Conservation (phyloP, 2,888 invertebrate genomes). For the Parnassius glacialis region DNA sequence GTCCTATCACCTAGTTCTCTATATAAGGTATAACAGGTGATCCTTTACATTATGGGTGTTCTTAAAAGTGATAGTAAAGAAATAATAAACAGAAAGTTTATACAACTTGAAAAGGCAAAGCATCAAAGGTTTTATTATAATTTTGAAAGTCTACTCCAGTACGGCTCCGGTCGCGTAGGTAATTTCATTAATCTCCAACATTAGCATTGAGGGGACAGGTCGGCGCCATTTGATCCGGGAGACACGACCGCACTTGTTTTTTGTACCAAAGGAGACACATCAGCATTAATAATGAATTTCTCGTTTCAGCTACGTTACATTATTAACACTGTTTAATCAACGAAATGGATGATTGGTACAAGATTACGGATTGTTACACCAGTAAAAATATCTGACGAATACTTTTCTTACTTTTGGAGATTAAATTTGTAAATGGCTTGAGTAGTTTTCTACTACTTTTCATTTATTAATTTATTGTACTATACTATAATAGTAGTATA, state of each 20-base stretch:
- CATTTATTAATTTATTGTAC: too few relatives aligned
- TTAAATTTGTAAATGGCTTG: too few relatives aligned
- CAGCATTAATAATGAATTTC: conserved; percentile 56
- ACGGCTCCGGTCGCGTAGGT: conserved; percentile 44
- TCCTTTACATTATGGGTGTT: too few relatives aligned
- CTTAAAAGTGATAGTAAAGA: conserved; percentile 19
- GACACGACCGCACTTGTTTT: conserved; percentile 45
- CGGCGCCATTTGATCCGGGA: conserved; percentile 59
- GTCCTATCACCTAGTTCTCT: too few relatives aligned
- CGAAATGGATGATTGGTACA: conserved; percentile 7
- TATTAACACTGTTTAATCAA: conserved; percentile 28
- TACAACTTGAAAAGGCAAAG: neutral
- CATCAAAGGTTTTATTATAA: conserved; percentile 50
- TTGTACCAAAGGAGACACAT: conserved; percentile 53
- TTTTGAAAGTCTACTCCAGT: conserved; percentile 45
- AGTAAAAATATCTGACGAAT: too few relatives aligned
- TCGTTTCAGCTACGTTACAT: conserved; percentile 25
- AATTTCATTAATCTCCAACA: conserved; percentile 70
- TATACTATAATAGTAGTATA: too few relatives aligned
- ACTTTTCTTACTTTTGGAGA: too few relatives aligned
- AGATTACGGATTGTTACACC: too few relatives aligned
- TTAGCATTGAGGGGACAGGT: conserved; percentile 64
- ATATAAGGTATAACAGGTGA: too few relatives aligned
- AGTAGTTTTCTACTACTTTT: too few relatives aligned
- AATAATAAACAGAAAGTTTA: conserved; percentile 1